A percentile compares a stretch with the other conserved stretches of the same genome.
Evolutionary conservation across 2,113 vertebrate species (phyloP).

Genomic region (Damaliscus lunatus): DNA sequence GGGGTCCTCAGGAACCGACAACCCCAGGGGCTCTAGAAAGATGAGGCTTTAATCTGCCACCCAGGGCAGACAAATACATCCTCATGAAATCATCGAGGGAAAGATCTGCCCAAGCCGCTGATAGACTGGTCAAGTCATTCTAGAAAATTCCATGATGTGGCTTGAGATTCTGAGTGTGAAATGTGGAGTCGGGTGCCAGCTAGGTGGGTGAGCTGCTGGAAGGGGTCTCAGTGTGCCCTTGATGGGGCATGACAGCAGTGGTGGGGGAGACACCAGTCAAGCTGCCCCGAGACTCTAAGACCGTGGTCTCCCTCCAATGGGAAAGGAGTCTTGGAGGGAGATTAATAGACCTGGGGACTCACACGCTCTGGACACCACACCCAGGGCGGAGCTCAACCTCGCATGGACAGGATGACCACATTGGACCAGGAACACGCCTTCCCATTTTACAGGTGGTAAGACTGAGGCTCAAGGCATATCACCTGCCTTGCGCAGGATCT

Average conservation of each 20-base stretch:
- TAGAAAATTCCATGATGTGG: not conserved
- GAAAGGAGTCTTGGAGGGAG: not conserved
- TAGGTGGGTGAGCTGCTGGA: not conserved
- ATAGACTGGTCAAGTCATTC: not conserved
- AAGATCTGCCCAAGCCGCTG: not conserved
- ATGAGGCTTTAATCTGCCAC: not conserved
- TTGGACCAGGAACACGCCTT: fast-evolving
- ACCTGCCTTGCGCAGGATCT: not conserved
- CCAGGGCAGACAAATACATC: fast-evolving
- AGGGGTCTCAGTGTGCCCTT: not conserved
- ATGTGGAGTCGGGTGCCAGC: fast-evolving
- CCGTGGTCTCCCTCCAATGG: fast-evolving
- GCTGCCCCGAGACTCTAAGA: fast-evolving
- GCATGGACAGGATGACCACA: fast-evolving
- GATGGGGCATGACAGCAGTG: fast-evolving
- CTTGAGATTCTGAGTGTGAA: not conserved
- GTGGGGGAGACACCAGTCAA: too few species aligned
- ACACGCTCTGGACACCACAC: fast-evolving
- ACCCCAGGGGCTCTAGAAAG: not conserved
- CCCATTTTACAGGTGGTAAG: not conserved
- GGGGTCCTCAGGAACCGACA: fast-evolving
- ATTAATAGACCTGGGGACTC: not conserved
- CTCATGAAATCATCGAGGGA: fast-evolving
- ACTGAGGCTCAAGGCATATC: not conserved
- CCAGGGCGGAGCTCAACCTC: fast-evolving